Conservation (phyloP, 2,888 invertebrate genomes). For the Prosopocoilus inquinatus region DNA sequence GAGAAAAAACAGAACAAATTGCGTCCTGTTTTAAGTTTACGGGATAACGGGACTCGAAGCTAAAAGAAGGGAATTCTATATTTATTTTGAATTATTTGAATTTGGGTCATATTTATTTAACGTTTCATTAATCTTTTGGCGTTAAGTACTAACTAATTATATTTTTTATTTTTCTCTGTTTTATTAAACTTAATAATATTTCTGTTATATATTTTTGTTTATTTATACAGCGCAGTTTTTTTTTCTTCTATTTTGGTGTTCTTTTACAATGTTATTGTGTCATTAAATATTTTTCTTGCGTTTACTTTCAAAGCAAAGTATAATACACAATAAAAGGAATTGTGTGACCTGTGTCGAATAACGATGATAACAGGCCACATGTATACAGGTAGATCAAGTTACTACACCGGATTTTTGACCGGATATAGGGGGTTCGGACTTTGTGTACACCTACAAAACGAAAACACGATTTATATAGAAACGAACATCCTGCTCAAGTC, state of each 20-base stretch:
- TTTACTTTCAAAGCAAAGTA: too few species aligned
- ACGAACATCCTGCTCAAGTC: conserved; percentile 1
- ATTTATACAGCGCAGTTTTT: background rate
- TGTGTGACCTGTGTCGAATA: conserved; percentile 21
- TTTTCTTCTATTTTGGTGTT: background rate
- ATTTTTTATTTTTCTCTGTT: background rate
- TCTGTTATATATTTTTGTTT: background rate
- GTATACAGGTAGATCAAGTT: conserved; percentile 27
- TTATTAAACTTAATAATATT: background rate
- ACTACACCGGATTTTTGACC: conserved; percentile 25
- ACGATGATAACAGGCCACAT: conserved; percentile 18
- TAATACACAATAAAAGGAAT: background rate
- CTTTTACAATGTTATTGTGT: background rate
- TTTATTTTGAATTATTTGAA: too few species aligned
- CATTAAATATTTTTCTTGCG: background rate
- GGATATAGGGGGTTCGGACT: conserved; percentile 22
- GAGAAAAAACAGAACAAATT: too few species aligned
- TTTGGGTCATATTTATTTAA: too few species aligned
- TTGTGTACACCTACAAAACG: conserved; percentile 1
- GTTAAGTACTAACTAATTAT: too few species aligned
- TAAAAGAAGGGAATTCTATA: too few species aligned
- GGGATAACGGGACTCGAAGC: too few species aligned
- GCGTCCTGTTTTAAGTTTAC: too few species aligned
- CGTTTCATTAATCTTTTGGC: too few species aligned
- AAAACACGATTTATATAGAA: background rate